Evolutionary conservation across 2,888 invertebrate species (phyloP).

Genomic region (Ichneumon xanthorius): DNA sequence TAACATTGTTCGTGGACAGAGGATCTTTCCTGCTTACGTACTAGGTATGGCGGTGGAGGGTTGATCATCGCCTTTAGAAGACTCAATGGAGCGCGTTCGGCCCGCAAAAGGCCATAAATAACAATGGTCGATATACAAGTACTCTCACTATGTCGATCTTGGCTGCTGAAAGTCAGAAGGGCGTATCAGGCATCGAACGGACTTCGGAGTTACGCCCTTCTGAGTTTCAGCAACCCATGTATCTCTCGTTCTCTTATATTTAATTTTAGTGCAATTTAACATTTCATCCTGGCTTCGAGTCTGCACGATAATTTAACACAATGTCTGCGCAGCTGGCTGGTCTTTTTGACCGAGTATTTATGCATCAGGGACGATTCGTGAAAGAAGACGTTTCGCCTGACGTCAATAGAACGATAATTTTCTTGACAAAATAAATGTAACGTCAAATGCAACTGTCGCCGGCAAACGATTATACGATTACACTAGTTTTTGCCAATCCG

Average conservation of each 20-base stretch:
- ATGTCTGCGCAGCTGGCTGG: not conserved
- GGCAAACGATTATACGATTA: not conserved
- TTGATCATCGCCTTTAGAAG: constrained; percentile 43
- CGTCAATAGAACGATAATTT: not conserved
- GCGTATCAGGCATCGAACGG: not conserved
- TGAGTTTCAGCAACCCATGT: not conserved
- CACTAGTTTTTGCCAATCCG: constrained; percentile 29
- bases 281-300: not conserved
- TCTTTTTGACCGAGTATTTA: constrained; percentile 18
- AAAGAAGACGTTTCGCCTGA: not conserved
- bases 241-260: not conserved
- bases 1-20: not conserved
- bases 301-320: constrained; percentile 4
- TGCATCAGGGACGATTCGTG: not conserved
- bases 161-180: not conserved
- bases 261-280: not conserved
- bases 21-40: constrained; percentile 23
- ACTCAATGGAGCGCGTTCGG: constrained; percentile 59
- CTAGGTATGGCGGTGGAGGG: constrained; percentile 46
- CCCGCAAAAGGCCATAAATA: constrained; percentile 57
- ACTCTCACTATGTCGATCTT: constrained; percentile 30
- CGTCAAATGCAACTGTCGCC: constrained; percentile 15
- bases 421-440: not conserved
- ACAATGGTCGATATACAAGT: constrained; percentile 24
- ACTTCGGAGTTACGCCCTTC: not conserved